Conservation (phyloP, 2,888 invertebrate genomes). For the Athrips mouffetella region DNA sequence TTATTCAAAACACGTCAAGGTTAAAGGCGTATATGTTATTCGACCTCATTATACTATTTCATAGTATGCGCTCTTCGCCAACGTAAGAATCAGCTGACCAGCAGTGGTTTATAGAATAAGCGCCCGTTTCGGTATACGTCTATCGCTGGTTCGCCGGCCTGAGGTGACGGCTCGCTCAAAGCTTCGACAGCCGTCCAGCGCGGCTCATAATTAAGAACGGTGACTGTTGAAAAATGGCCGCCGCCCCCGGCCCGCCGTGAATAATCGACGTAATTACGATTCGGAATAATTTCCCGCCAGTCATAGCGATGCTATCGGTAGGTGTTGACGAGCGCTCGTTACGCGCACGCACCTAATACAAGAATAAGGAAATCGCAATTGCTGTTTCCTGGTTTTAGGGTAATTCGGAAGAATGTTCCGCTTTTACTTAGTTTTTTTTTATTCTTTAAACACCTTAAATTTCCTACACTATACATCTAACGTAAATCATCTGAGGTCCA, state of each 20-base stretch:
- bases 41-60: too few species aligned
- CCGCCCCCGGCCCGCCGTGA: constrained; percentile 79
- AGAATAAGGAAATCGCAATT: constrained; percentile 59
- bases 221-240: constrained; percentile 79
- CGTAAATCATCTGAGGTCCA: not conserved
- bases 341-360: constrained; percentile 63
- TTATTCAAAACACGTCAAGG: too few species aligned
- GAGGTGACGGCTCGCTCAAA: constrained; percentile 77
- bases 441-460: too few species aligned
- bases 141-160: constrained; percentile 59
- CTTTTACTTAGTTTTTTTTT: too few species aligned
- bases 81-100: constrained; percentile 13
- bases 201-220: constrained; percentile 78
- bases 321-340: constrained; percentile 77
- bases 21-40: too few species aligned
- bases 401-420: too few species aligned
- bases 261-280: constrained; percentile 79
- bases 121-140: constrained; percentile 36
- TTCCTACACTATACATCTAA: too few species aligned
- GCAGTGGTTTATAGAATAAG: constrained; percentile 25
- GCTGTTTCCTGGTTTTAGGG: constrained; percentile 32
- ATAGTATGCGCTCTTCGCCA: too few species aligned
- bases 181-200: constrained; percentile 77
- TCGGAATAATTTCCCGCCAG: constrained; percentile 79
- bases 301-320: constrained; percentile 78